Conservation (phyloP, 2,797 vertebrate genomes). For the Sphaeramia orbicularis region DNA sequence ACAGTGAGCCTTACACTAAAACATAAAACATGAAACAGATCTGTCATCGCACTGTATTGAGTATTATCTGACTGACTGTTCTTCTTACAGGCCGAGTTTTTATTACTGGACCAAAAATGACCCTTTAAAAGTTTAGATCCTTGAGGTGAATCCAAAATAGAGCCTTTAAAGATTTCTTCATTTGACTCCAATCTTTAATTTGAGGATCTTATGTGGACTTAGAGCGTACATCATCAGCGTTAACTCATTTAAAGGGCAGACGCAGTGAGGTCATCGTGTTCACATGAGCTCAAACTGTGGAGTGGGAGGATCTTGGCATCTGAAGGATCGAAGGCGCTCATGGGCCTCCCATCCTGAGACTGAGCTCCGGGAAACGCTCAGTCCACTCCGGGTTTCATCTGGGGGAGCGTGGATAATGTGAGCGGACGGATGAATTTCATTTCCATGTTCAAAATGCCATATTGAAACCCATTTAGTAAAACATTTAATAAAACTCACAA, state of each 20-base stretch:
- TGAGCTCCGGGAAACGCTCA: constrained; percentile 8
- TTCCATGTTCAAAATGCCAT: neutral
- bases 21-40: too few species aligned
- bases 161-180: constrained; percentile 22
- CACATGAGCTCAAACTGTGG: constrained; percentile 66
- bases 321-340: constrained; percentile 36
- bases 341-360: constrained; percentile 40
- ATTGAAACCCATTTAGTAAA: neutral
- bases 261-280: constrained; percentile 74
- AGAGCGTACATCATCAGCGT: constrained; percentile 62
- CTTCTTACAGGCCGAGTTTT: too few species aligned
- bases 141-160: constrained; percentile 20
- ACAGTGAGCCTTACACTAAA: too few species aligned
- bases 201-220: constrained; percentile 27
- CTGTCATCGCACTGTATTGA: too few species aligned
- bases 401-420: neutral
- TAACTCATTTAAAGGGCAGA: constrained; percentile 63
- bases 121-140: constrained; percentile 18
- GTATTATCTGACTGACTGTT: too few species aligned
- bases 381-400: constrained; percentile 4
- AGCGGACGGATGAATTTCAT: constrained; percentile 24
- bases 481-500: neutral
- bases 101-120: constrained; percentile 11
- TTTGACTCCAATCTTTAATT: constrained; percentile 34
- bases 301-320: constrained; percentile 75